Evolutionary conservation across 2,113 vertebrate species (phyloP), one percentile per base, ranked within the genome.

Genomic region (Seriola rivoliana): DNA sequence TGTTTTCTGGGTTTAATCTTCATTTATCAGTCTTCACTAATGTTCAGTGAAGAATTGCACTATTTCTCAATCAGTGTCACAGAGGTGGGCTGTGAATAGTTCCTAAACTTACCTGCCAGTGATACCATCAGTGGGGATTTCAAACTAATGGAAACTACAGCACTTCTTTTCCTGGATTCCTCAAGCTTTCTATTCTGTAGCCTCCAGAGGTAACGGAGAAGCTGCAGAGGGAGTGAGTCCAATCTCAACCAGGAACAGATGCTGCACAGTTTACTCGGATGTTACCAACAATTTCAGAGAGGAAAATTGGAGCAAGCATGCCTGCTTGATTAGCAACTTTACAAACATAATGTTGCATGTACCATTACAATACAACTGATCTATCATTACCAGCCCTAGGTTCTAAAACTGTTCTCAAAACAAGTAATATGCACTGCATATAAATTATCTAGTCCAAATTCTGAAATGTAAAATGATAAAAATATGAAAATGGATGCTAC

Each of bases 91-190:
- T 52, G 68, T 71, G 63, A 79, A 57, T 34, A 21, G 34, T 71
- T 85, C 21, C 34, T 63, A 38, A 64, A 87, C 23, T 48, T 25
- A 40, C 36, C 75, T 66, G 81, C 25, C 63, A 69, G 74, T 44
- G 75, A 78, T 82, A 65, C 25, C 67, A 68, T 81, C 81, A 70
- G 64, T 3, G 23, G 69, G 81, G 79, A 70, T 77, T 81, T 81
- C 29, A 79, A 58, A 54, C 63, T 85, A 81, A 86, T 81, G 72
- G 75, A 88, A 85, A 80, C 29, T 52, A 14, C 21, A 34, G 62
- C 2, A 32, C 62, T 77, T 54, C 16, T 38, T 65, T 32, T 67
- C 54, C 44, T 29, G n/a, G 75, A 46, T 62, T 68, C 42, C 48
- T 68, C 82, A 0, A 1, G 34, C 34, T 25, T 66, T 38, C 8